These are phyloP conservation scores for Pissodes strobi DNA, from an alignment of 1,140 invertebrate species.

Conservation along the genomic window DNA sequence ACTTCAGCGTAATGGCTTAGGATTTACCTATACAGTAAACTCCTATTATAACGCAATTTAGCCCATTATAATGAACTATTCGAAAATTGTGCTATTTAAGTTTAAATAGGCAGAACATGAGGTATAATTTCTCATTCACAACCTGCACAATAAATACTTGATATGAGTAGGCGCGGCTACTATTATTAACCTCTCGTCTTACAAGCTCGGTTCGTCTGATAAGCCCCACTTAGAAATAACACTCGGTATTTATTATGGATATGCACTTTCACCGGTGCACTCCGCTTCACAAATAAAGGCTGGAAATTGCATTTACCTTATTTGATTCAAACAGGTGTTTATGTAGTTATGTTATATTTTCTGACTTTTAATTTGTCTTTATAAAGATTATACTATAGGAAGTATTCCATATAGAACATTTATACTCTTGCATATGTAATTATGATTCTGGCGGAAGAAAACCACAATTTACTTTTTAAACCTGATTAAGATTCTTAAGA, in stretches of 20 bases:
- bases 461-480: no score
- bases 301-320: slow-evolving; percentile 5
- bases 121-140: slow-evolving; percentile 15
- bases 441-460: no score
- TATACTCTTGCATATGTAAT: no score
- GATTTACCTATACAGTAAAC: no score
- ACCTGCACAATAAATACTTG: slow-evolving; percentile 25
- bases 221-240: slow-evolving; percentile 20
- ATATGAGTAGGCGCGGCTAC: slow-evolving; percentile 21
- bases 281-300: neutral
- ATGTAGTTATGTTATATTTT: no score
- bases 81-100: slow-evolving; percentile 6
- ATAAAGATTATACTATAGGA: no score
- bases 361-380: no score
- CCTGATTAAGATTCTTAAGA: no score
- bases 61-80: neutral
- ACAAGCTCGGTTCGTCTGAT: slow-evolving; percentile 20
- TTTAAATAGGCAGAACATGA: slow-evolving; percentile 10
- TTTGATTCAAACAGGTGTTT: neutral
- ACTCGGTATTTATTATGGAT: slow-evolving; percentile 14
- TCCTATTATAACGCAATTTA: neutral
- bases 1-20: no score
- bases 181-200: slow-evolving; percentile 23
- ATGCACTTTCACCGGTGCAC: slow-evolving; percentile 3
- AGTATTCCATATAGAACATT: no score